phyloP scores from a whole-genome alignment of 2,797 vertebrate species.

The Micrastur ruficollis region DNA sequence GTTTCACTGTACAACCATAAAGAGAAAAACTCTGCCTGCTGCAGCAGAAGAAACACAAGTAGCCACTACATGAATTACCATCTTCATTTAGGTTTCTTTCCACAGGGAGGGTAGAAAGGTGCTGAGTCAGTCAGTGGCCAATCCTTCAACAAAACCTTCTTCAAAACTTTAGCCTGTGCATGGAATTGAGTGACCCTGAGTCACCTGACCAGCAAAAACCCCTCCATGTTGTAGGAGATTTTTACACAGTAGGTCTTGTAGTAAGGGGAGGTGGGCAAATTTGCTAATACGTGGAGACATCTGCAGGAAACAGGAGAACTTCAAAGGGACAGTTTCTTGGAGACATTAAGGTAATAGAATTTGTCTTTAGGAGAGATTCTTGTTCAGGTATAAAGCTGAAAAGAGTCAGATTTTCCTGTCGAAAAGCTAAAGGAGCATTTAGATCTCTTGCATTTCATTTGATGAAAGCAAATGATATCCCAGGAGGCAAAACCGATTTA shows the following conservation, averaged over 20 bases:
- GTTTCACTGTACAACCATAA: not conserved
- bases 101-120: not conserved
- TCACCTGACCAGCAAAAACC: not conserved
- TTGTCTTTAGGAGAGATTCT: not conserved
- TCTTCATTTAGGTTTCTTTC: not conserved
- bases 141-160: not conserved
- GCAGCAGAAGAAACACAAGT: not conserved
- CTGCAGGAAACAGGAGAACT: not conserved
- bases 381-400: not conserved
- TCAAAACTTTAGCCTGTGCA: not conserved
- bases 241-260: not conserved
- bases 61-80: rapidly evolving
- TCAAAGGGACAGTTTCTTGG: not conserved
- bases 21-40: not conserved
- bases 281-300: not conserved
- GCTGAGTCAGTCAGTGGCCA: not conserved
- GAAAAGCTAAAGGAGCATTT: not conserved
- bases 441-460: not conserved
- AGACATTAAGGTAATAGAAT: not conserved
- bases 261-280: not conserved
- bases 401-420: not conserved
- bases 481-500: not conserved
- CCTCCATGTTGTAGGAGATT: not conserved
- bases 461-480: not conserved
- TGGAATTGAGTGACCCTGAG: not conserved